Base-by-base conservation (phyloP, 1,140 invertebrate genomes). In the Drosophila watanabei region DNA sequence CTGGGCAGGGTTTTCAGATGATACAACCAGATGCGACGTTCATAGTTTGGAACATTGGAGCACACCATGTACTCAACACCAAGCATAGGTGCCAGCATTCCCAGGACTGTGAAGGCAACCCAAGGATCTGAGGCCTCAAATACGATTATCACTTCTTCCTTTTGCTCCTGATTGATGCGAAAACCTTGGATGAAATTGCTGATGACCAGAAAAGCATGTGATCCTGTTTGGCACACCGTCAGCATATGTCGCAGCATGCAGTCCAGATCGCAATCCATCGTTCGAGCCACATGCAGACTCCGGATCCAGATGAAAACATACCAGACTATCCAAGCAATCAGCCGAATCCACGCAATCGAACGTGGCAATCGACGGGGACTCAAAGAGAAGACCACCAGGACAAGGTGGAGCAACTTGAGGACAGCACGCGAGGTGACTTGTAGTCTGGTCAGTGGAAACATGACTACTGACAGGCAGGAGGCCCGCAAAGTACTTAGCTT, bases 321-420 rank as follows among this genome's bases (percentile, higher is more conserved):
- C 82, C 79, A 90, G 32, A n/a, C 35, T 8, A 58, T 7, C 86
- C 86, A 90, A 13, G 11, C 6, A 16, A 37, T 13, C 8, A 86
- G 35, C 5, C 51, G 48, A 8, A 72, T 11, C 28, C 63, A 65
- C 11, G 77, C 71, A 18, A 71, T 14, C 2, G 49, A 33, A 11
- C 60, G 75, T 2, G 49, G 28, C 2, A 54, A 16, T 8, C 56
- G 18, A 14, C n/a, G 30, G 32, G 70, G 64, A 0, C 57, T 66
- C 7, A 86, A 37, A 0, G 70, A 77, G 46, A 89, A 77, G 0
- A 51, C 28, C 45, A 49, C 59, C 4, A 75, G 30, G 14, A 54
- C 16, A 1, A 73, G 13, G 16, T 72, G 51, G 14, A 77, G 65
- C 2, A 73, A 5, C 16, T 54, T 65, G 28, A 80, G 61, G 8